Base-by-base conservation (phyloP, 1,140 invertebrate genomes). In the Anadara kagoshimensis region DNA sequence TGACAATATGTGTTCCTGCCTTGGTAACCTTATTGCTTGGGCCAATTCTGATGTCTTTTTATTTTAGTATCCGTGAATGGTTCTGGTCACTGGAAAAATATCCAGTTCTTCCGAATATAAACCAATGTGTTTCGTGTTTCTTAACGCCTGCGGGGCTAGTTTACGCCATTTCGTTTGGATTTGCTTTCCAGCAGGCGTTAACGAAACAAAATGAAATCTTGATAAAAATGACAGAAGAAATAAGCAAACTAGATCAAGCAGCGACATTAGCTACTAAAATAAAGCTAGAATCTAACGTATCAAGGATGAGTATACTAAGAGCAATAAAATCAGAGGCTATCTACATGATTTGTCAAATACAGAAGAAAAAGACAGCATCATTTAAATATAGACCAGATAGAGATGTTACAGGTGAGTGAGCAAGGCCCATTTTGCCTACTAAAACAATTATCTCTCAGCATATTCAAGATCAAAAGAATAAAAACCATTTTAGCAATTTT, bases 251-350 rank as follows among this genome's bases (percentile, higher is more conserved):
- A 22, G 73, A 75, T 29, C 73, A 75, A 43, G 58, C 68, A 24
- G 67, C 73, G 26, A 75, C 73, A 4, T 44, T 75, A 1, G 61
- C 73, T 14, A 70, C 67, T 24, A 75, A 75, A 51, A 41, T 75
- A 2, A 70, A 75, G 18, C 47, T 75, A 41, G 22, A 36, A 24
- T 45, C 54, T 16, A 43, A 44, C 11, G 24, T 44, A 5, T 24
- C 51, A 14, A 54, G 68, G 29, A 49, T 57, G 26, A 26, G 5
- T 8, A 67, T 75, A 29, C 70, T 70, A 16, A 20, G 45, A 51
- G 73, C 73, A 14, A 51, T 75, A 20, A 75, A 75, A 56, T 59
- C 67, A 20, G 73, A 75, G 22, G 73, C 73, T 1, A 69, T 75
- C 8, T 75, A 70, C 43, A 69, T 75, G 67, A 75, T 75, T 26